These are phyloP conservation scores for Orycteropus afer DNA, from an alignment of 2,113 vertebrate genomes.

Conservation along the genomic window DNA sequence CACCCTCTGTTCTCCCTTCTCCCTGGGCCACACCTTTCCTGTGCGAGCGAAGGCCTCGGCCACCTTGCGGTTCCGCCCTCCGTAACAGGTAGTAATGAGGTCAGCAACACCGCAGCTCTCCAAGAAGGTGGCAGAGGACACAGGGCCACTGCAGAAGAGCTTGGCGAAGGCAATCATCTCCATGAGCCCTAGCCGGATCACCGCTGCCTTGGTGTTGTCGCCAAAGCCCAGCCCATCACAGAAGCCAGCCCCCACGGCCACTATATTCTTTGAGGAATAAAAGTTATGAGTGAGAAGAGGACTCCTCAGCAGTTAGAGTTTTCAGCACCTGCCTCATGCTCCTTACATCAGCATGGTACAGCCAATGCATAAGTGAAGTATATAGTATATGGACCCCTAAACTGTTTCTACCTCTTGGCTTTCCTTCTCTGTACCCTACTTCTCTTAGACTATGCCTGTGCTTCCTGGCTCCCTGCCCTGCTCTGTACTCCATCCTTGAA, in stretches of 20 bases:
- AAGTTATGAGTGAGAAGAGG: slow-evolving; percentile 6
- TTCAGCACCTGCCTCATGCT: background rate
- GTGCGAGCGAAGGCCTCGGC: slow-evolving; percentile 95
- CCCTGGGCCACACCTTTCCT: slow-evolving; percentile 89
- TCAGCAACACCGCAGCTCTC: slow-evolving; percentile 97
- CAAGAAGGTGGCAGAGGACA: slow-evolving; percentile 92
- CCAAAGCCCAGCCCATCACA: slow-evolving; percentile 96
- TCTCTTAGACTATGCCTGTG: background rate
- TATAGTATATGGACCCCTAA: background rate
- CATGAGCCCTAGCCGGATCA: slow-evolving; percentile 97
- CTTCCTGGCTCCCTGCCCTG: background rate
- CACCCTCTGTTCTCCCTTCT: background rate
- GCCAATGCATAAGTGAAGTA: background rate
- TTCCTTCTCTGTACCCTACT: background rate
- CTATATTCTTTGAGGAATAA: slow-evolving; percentile 90
- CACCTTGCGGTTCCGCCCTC: slow-evolving; percentile 96
- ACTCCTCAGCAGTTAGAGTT: background rate
- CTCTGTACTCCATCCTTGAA: background rate
- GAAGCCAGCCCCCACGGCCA: slow-evolving; percentile 97
- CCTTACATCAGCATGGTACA: background rate
- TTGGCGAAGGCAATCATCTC: slow-evolving; percentile 96
- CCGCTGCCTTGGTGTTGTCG: slow-evolving; percentile 96
- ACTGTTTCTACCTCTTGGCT: background rate
- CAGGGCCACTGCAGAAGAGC: slow-evolving; percentile 91
- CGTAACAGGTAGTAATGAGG: slow-evolving; percentile 98